phyloP scores from a whole-genome alignment of 2,797 vertebrate species.

The Epinephelus malabaricus region DNA sequence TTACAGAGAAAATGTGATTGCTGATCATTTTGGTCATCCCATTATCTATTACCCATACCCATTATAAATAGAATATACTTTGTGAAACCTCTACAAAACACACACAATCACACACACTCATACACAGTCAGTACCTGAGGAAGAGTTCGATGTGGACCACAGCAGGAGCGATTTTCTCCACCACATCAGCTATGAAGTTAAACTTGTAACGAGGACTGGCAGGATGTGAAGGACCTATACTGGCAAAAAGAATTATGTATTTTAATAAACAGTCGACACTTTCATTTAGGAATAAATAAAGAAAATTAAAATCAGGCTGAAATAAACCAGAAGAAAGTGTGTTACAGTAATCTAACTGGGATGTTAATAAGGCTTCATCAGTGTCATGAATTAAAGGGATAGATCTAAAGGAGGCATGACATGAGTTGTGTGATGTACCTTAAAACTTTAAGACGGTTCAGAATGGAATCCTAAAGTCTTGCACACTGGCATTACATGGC shows the following conservation, averaged over 20 bases:
- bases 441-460: background rate
- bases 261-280: conserved; percentile 24
- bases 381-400: background rate
- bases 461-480: background rate
- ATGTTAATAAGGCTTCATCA: background rate
- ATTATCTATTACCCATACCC: no score
- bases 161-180: conserved; percentile 96
- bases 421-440: background rate
- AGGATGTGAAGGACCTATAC: conserved; percentile 90
- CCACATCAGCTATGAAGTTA: conserved; percentile 98
- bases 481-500: background rate
- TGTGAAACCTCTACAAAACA: background rate
- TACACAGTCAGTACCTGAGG: conserved; percentile 85
- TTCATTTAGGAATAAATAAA: background rate
- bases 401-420: background rate
- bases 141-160: conserved; percentile 97
- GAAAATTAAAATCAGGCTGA: background rate
- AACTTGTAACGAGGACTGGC: conserved; percentile 95
- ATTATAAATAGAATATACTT: no score
- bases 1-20: background rate
- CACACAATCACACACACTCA: background rate
- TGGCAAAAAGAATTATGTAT: conserved; percentile 86
- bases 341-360: no score
- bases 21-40: no score
- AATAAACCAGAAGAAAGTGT: no score